A percentile compares a stretch with the other conserved stretches of the same genome.
Conservation (phyloP, 2,888 invertebrate genomes). For the Melinaea menophilus region DNA sequence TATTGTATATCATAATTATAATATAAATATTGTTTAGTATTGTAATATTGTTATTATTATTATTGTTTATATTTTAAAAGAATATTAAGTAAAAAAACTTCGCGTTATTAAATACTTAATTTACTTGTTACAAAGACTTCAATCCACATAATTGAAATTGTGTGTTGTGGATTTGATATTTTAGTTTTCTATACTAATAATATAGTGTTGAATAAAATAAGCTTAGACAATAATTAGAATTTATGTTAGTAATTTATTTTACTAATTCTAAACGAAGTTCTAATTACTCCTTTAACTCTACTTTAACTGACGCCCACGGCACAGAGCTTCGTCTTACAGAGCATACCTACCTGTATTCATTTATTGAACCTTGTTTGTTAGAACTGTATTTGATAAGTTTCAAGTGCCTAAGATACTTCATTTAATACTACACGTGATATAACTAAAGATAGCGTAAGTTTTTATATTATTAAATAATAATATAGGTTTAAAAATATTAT, state of each 20-base stretch:
- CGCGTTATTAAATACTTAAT: too few relatives aligned
- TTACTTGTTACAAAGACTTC: too few relatives aligned
- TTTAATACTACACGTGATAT: too few relatives aligned
- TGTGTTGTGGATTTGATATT: too few relatives aligned
- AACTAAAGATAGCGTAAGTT: too few relatives aligned
- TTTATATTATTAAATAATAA: too few relatives aligned
- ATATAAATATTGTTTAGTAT: background rate
- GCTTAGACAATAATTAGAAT: background rate
- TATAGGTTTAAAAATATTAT: too few relatives aligned
- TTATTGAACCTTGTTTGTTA: slow-evolving; percentile 29
- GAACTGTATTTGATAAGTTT: background rate
- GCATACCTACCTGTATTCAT: slow-evolving; percentile 53
- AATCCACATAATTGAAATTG: too few relatives aligned
- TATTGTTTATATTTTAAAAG: too few relatives aligned
- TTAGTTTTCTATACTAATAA: too few relatives aligned
- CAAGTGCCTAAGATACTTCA: background rate
- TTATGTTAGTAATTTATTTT: background rate
- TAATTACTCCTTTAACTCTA: background rate
- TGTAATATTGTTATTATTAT: too few relatives aligned
- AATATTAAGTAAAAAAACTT: too few relatives aligned
- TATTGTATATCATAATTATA: background rate
- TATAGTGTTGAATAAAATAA: background rate
- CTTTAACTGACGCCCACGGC: background rate
- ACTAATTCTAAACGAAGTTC: background rate
- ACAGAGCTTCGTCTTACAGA: slow-evolving; percentile 42